Percentiles rank a stretch among this genome's conserved stretches.
Conservation (phyloP, 2,888 invertebrate genomes). For the Galerucella nymphaeae region DNA sequence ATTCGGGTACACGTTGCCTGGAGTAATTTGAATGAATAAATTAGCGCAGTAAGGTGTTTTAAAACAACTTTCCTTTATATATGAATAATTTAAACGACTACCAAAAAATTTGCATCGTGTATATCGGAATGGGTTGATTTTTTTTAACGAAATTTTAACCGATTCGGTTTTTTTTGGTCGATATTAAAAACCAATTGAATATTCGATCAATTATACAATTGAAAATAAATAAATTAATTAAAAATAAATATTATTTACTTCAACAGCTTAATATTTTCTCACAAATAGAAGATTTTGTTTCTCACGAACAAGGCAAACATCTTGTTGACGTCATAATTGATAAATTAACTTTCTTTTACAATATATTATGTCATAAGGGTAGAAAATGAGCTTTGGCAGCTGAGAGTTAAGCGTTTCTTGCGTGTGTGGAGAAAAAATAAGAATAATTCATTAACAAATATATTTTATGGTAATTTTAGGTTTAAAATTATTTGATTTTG, state of each 20-base stretch:
- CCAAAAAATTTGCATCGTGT: background rate
- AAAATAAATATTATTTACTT: too few species aligned
- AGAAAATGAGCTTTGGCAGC: too few species aligned
- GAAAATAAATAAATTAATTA: too few species aligned
- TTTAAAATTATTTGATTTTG: too few species aligned
- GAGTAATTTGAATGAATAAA: slow-evolving; percentile 4
- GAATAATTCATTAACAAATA: too few species aligned
- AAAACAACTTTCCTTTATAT: background rate
- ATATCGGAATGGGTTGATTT: background rate
- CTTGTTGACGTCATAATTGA: background rate
- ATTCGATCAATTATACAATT: slow-evolving; percentile 1
- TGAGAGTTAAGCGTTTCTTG: too few species aligned
- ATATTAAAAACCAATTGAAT: background rate
- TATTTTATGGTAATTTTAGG: too few species aligned
- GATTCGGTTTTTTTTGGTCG: background rate
- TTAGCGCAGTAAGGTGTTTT: background rate
- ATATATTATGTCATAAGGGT: too few species aligned
- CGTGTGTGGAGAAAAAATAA: too few species aligned
- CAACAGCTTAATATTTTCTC: too few species aligned
- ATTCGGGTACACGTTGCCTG: background rate
- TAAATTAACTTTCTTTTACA: background rate
- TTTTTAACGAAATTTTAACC: background rate
- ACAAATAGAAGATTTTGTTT: background rate
- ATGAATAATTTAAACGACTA: slow-evolving; percentile 3
- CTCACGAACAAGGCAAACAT: background rate